Percentiles rank a stretch among this genome's conserved stretches.
Evolutionary conservation across 1,140 invertebrate species (phyloP).

Genomic region (Cheumatopsyche charites): DNA sequence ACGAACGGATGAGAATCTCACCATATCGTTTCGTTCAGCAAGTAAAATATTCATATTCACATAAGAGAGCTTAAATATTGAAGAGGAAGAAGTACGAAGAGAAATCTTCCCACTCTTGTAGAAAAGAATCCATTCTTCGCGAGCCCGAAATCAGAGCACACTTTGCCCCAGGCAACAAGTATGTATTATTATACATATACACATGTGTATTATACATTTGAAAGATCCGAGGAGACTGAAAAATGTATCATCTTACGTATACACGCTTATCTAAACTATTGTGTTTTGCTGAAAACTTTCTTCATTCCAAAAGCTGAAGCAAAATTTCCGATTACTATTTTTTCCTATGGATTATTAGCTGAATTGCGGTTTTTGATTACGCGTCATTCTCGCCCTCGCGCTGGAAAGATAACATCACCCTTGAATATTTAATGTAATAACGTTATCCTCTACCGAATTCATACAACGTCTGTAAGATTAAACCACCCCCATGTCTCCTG

Average conservation of each 20-base stretch:
- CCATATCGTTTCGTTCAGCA: constrained; percentile 37
- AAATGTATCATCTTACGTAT: constrained; percentile 28
- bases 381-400: constrained; percentile 1
- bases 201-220: no score
- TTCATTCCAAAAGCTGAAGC: no score
- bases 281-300: neutral
- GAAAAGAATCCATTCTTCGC: constrained; percentile 22
- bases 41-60: constrained; percentile 46
- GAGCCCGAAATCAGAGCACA: constrained; percentile 43
- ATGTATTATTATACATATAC: no score
- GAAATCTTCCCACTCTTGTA: neutral
- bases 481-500: constrained; percentile 22
- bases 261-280: neutral
- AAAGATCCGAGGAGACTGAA: constrained; percentile 16
- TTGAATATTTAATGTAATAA: constrained; percentile 50
- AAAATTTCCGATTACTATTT: no score
- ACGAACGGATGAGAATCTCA: neutral
- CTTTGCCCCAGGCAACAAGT: constrained; percentile 38
- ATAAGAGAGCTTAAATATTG: constrained; percentile 44
- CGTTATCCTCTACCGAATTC: constrained; percentile 47
- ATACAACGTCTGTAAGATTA: constrained; percentile 35
- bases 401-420: constrained; percentile 42
- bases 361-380: neutral
- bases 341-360: no score
- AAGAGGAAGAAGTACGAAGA: constrained; percentile 37